These are phyloP conservation scores for Sarcophaga peregrina DNA, from an alignment of 1,140 invertebrate genomes.

Conservation along the genomic window DNA sequence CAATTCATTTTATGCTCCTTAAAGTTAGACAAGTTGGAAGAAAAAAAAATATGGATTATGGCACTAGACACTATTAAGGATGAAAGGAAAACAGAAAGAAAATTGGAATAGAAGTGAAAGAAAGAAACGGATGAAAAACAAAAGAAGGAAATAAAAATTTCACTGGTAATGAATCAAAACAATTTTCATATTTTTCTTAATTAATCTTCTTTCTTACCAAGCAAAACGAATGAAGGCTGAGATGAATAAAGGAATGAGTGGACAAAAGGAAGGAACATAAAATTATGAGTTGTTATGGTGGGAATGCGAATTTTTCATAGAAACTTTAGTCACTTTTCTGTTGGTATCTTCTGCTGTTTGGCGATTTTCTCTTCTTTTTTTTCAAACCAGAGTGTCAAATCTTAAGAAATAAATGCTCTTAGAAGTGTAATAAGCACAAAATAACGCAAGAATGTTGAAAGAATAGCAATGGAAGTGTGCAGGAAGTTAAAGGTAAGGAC, in stretches of 20 bases:
- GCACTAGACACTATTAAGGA: conserved; percentile 29
- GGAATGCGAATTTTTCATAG: not conserved
- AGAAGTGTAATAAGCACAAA: conserved; percentile 40
- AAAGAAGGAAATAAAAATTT: conserved; percentile 48
- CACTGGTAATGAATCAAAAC: conserved; percentile 54
- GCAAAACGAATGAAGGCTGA: not conserved
- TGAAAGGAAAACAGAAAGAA: not conserved
- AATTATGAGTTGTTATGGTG: not conserved
- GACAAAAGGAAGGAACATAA: not conserved
- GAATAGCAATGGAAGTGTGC: not conserved
- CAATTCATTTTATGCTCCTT: not conserved
- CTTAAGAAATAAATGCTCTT: conserved; percentile 38
- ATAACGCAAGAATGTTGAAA: conserved; percentile 18
- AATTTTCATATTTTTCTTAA: conserved; percentile 59
- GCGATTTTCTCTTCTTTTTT: not conserved
- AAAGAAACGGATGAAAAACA: conserved; percentile 48
- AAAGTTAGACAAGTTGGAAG: conserved; percentile 12
- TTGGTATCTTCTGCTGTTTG: not conserved
- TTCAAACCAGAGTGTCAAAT: conserved; percentile 26
- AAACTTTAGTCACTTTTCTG: not conserved
- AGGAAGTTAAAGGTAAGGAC: not conserved
- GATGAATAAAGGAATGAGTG: not conserved
- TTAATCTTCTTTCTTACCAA: conserved; percentile 54
- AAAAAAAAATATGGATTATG: conserved; percentile 35
- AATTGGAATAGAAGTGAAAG: not conserved